Evolutionary conservation across 2,797 vertebrate species (phyloP), one percentile per base, ranked within the genome.

Genomic region (Gephyroberyx darwinii): DNA sequence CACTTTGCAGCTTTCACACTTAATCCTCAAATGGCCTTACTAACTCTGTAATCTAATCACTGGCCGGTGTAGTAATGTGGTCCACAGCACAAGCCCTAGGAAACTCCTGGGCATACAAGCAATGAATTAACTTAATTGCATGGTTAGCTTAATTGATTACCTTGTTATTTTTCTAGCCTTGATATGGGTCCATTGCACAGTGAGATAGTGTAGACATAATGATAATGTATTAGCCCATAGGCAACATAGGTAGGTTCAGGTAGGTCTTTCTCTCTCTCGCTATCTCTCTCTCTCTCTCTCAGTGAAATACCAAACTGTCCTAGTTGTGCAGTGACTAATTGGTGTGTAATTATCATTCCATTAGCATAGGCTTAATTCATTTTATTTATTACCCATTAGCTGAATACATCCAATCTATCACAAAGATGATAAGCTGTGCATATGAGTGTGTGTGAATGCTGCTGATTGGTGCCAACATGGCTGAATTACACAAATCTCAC

Each of bases 51-150:
- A 89, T 90, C 86, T 88, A 88, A 91, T 92, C 88, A 88, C 82
- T 82, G 88, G 84, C 85, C 88, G 72, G 78, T 79, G 84, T 83
- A 78, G 80, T 76, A 88, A 85, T 79, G 85, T 47, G 71, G 87
- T 81, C 85, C 84, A 84, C 82, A 71, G 84, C 85, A 79, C 83
- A 71, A 84, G 80, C 86, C 78, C 82, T 66, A 45, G 80, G 86
- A 90, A 86, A 88, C 89, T 85, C 86, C 72, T 67, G 86, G 87
- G 92, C 87, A 85, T 90, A 90, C 90, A 88, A 87, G 87, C 88
- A 89, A 93, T 93, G 91, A 89, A 93, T 93, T 92, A 91, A 86
- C 81, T 86, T 91, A 93, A 92, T 90, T 89, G 87, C 87, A 79
- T 83, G 87, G 87, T 91, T 92, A 90, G 82, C 86, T 89, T 90